Evolutionary conservation across 1,140 invertebrate genomes (phyloP).

Genomic region (Mya arenaria): DNA sequence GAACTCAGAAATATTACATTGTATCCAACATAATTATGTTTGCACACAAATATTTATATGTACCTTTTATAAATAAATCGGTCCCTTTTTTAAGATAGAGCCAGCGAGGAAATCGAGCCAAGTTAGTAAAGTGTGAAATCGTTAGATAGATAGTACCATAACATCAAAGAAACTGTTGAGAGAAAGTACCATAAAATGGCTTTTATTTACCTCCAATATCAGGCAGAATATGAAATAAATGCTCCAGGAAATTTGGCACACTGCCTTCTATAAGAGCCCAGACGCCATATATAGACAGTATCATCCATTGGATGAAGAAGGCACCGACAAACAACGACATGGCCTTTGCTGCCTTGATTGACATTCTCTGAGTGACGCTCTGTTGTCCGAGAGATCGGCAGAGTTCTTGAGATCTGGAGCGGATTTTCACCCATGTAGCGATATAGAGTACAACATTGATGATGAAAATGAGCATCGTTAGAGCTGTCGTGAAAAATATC

Average conservation of each 20-base stretch:
- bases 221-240: slow-evolving; percentile 59
- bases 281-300: slow-evolving; percentile 53
- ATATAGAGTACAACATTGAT: slow-evolving; percentile 57
- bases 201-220: slow-evolving; percentile 57
- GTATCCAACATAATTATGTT: too few relatives aligned
- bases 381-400: slow-evolving; percentile 22
- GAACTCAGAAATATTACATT: too few relatives aligned
- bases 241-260: slow-evolving; percentile 56
- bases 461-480: slow-evolving; percentile 44
- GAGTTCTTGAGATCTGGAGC: slow-evolving; percentile 13
- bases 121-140: too few relatives aligned
- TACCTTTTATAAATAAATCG: too few relatives aligned
- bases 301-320: slow-evolving; percentile 64
- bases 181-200: too few relatives aligned
- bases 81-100: too few relatives aligned
- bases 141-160: too few relatives aligned
- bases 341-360: slow-evolving; percentile 48
- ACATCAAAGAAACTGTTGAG: too few relatives aligned
- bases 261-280: slow-evolving; percentile 48
- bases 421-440: slow-evolving; percentile 58
- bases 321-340: slow-evolving; percentile 63
- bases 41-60: too few relatives aligned
- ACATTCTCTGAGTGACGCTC: slow-evolving; percentile 20
- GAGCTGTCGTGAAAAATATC: slow-evolving; percentile 59
- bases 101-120: too few relatives aligned